phyloP scores from a whole-genome alignment of 2,888 invertebrate species.

The Zaprionus lineosus region DNA sequence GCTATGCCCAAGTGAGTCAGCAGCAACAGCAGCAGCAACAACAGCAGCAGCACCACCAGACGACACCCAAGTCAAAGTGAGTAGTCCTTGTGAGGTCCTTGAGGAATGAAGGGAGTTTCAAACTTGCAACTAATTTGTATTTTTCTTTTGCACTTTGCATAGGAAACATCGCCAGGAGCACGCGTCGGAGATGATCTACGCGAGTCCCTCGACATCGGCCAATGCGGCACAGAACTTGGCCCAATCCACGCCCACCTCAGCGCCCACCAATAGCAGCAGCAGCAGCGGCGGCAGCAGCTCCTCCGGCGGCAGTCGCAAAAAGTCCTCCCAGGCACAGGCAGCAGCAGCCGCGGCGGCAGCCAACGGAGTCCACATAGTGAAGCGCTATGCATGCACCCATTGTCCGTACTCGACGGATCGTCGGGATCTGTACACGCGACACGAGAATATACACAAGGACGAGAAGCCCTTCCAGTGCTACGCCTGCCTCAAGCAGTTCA shows the following conservation, averaged over 20 bases:
- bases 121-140: neutral
- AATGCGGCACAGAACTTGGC: constrained; percentile 70
- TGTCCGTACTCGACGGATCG: constrained; percentile 96
- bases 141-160: neutral
- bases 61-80: constrained; percentile 79
- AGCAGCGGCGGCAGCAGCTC: constrained; percentile 61
- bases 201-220: constrained; percentile 79
- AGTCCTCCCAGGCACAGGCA: constrained; percentile 65
- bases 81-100: too few relatives aligned
- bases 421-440: constrained; percentile 93
- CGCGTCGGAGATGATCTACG: constrained; percentile 74
- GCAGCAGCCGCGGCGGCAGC: constrained; percentile 66
- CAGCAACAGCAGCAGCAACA: constrained; percentile 75
- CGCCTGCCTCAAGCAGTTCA: constrained; percentile 95
- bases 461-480: constrained; percentile 97
- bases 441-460: constrained; percentile 96
- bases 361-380: constrained; percentile 83
- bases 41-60: constrained; percentile 67
- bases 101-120: neutral
- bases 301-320: constrained; percentile 68
- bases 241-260: constrained; percentile 76
- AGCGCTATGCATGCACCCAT: constrained; percentile 92
- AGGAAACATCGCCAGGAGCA: constrained; percentile 81
- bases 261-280: constrained; percentile 59
- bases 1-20: constrained; percentile 83